These are phyloP conservation scores for Cyrtorhinus lividipennis DNA, from an alignment of 1,140 invertebrate genomes.

Conservation along the genomic window DNA sequence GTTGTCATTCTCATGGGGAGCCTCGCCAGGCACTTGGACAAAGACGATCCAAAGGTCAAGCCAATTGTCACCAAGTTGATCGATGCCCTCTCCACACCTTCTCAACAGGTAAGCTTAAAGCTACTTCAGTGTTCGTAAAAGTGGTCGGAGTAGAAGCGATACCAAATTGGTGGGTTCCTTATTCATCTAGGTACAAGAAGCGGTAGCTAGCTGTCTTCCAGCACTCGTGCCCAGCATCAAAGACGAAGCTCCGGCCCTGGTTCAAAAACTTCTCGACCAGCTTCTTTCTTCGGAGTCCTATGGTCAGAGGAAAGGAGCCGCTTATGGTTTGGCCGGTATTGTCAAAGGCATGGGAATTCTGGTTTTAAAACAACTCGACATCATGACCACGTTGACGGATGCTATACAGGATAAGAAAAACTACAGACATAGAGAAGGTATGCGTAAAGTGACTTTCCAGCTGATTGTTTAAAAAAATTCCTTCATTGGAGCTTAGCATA, in stretches of 20 bases:
- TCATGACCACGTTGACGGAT: constrained; percentile 84
- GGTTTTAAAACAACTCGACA: constrained; percentile 85
- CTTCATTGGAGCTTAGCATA: not conserved
- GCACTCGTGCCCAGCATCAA: constrained; percentile 83
- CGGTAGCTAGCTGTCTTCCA: constrained; percentile 91
- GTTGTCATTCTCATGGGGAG: constrained; percentile 96
- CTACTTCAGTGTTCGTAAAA: not conserved
- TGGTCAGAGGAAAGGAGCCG: constrained; percentile 86
- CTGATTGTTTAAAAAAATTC: not conserved
- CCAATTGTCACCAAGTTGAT: constrained; percentile 86
- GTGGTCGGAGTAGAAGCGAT: not conserved
- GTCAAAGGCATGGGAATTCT: constrained; percentile 72
- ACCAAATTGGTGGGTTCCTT: not conserved
- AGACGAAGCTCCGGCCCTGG: constrained; percentile 71
- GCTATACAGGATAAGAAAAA: constrained; percentile 97
- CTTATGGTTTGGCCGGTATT: constrained; percentile 69
- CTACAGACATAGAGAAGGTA: constrained; percentile 78
- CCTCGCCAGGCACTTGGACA: constrained; percentile 85
- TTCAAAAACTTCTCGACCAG: constrained; percentile 75
- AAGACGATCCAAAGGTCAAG: constrained; percentile 70
- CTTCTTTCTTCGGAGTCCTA: constrained; percentile 89
- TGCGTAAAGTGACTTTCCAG: too few relatives aligned
- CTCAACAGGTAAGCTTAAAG: constrained; percentile 71
- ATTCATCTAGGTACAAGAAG: constrained; percentile 73
- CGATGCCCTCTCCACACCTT: constrained; percentile 85